Evolutionary conservation across 2,797 vertebrate species (phyloP).

Genomic region (Adelosebastes latens): DNA sequence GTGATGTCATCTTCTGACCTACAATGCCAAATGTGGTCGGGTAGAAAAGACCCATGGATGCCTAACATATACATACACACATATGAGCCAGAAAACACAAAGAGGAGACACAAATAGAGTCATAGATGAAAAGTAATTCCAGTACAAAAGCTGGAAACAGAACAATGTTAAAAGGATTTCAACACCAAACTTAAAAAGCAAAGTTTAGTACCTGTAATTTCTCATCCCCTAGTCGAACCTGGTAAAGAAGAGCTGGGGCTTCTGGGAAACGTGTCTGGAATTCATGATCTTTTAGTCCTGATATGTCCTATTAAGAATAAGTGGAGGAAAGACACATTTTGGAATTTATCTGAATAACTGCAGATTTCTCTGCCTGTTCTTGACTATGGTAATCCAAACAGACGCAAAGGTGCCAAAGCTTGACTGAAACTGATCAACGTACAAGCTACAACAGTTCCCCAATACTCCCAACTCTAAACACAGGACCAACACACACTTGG

Average conservation of each 20-base stretch:
- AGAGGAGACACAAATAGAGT: neutral
- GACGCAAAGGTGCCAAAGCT: neutral
- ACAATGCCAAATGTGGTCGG: conserved; percentile 96
- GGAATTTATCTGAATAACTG: neutral
- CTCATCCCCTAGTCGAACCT: conserved; percentile 94
- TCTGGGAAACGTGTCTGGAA: conserved; percentile 96
- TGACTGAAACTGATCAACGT: neutral
- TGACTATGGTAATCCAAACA: neutral
- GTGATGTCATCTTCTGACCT: conserved; percentile 95
- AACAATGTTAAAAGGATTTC: neutral
- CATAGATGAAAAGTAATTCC: neutral
- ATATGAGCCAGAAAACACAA: neutral
- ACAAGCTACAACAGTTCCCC: neutral
- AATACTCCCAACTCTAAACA: neutral
- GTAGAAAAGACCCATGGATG: conserved; percentile 97
- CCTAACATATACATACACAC: conserved; percentile 74
- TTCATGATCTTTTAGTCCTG: conserved; percentile 96
- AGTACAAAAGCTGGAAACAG: neutral
- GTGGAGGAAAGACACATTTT: neutral
- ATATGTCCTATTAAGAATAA: conserved; percentile 88
- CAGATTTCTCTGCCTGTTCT: neutral
- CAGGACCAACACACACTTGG: conserved; percentile 84
- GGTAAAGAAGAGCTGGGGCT: conserved; percentile 91
- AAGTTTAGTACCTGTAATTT: conserved; percentile 90
- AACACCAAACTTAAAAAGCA: neutral